These are phyloP conservation scores for Ascaphus truei DNA, from an alignment of 2,113 vertebrate species.

Conservation along the genomic window DNA sequence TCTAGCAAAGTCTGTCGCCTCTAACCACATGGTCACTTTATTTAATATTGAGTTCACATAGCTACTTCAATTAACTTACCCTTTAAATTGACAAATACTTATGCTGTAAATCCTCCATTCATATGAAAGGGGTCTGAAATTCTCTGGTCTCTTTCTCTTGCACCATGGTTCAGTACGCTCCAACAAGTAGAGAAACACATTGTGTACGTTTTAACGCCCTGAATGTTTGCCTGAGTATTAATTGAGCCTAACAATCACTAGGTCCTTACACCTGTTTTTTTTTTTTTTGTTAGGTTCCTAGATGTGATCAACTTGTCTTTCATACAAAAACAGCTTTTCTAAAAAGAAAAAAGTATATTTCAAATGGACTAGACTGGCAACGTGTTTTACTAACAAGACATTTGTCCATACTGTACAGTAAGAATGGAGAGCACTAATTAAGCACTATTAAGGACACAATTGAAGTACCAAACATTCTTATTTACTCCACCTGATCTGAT, in stretches of 20 bases:
- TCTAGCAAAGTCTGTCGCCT: background rate
- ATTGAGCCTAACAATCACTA: slow-evolving; percentile 13
- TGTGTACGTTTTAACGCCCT: slow-evolving; percentile 6
- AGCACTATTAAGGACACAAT: no score
- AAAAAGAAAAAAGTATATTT: background rate
- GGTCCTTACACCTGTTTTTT: slow-evolving; percentile 22
- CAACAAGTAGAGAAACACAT: slow-evolving; percentile 6
- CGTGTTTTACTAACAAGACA: no score
- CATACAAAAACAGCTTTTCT: background rate
- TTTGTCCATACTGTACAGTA: no score
- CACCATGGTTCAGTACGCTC: slow-evolving; percentile 18
- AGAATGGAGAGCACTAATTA: no score
- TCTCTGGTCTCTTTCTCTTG: slow-evolving; percentile 12
- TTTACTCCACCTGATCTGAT: no score
- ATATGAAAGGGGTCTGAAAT: slow-evolving; percentile 11
- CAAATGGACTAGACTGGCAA: background rate
- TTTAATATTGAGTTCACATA: slow-evolving; percentile 31
- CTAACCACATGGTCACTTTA: slow-evolving; percentile 27
- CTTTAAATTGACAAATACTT: slow-evolving; percentile 37
- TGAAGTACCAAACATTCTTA: no score
- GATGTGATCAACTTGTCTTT: background rate
- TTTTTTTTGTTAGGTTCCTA: background rate
- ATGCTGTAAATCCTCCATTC: slow-evolving; percentile 34
- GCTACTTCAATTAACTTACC: slow-evolving; percentile 36
- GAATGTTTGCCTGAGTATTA: slow-evolving; percentile 28